phyloP scores from a whole-genome alignment of 2,113 vertebrate genomes.

The Salvelinus fontinalis region DNA sequence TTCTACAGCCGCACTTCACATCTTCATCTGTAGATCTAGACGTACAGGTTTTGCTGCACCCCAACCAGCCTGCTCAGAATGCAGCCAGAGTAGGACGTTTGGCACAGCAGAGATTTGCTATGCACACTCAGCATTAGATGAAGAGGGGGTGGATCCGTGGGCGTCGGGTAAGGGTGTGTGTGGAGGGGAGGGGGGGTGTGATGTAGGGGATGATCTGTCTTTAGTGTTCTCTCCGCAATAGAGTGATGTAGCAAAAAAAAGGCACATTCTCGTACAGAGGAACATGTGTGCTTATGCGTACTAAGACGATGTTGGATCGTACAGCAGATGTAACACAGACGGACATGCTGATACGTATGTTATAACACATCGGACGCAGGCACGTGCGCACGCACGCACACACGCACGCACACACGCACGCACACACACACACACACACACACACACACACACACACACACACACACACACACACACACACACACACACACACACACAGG shows the following conservation, averaged over 20 bases:
- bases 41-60: background rate
- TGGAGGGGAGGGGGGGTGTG: background rate
- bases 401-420: background rate
- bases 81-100: constrained; percentile 34
- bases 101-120: constrained; percentile 16
- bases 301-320: too few species aligned
- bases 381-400: background rate
- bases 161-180: background rate
- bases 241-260: constrained; percentile 25
- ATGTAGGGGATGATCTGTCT: constrained; percentile 16
- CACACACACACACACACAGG: background rate
- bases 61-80: constrained; percentile 34
- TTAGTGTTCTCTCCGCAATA: constrained; percentile 4
- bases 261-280: background rate
- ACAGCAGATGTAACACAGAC: too few species aligned
- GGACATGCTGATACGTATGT: too few species aligned
- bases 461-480: background rate
- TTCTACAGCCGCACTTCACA: constrained; percentile 10
- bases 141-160: background rate
- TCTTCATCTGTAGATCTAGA: background rate
- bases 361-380: background rate
- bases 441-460: constrained; percentile 3
- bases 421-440: constrained; percentile 14
- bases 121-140: constrained; percentile 46
- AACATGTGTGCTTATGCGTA: too few species aligned